A percentile compares a stretch with the other conserved stretches of the same genome.
Conservation (phyloP, 2,888 invertebrate species). For the Zaprionus bogoriensis region DNA sequence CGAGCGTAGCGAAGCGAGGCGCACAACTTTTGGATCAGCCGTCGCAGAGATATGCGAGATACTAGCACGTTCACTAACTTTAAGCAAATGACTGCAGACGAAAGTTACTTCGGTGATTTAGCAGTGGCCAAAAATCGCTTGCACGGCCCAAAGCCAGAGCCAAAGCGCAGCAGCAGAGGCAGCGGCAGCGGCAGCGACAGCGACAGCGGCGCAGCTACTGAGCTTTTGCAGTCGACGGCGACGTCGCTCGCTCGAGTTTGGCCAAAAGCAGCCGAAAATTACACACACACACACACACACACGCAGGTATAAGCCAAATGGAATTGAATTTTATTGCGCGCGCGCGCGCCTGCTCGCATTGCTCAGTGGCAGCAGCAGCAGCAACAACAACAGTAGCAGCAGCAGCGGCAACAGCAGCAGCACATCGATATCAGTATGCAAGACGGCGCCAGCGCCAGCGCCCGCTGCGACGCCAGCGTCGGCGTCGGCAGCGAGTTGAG, state of each 20-base stretch:
- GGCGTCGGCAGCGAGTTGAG: conserved; percentile 18
- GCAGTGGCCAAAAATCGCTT: conserved; percentile 80
- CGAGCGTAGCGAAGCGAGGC: neutral
- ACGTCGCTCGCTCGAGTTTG: conserved; percentile 25
- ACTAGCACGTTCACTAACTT: conserved; percentile 83
- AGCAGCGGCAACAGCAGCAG: conserved; percentile 32
- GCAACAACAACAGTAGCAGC: conserved; percentile 17
- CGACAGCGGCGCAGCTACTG: neutral
- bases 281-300: neutral
- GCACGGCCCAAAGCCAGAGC: conserved; percentile 53
- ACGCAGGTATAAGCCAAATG: conserved; percentile 46
- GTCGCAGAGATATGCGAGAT: conserved; percentile 67
- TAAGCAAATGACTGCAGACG: conserved; percentile 83
- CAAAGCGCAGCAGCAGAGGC: conserved; percentile 53
- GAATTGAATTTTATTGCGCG: conserved; percentile 64
- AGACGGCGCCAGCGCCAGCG: conserved; percentile 26
- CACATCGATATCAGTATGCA: conserved; percentile 45
- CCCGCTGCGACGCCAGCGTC: neutral
- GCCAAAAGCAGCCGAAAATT: conserved; percentile 17
- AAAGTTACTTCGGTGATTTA: conserved; percentile 81
- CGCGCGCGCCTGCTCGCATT: conserved; percentile 37
- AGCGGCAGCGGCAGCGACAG: conserved; percentile 35
- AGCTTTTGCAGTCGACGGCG: conserved; percentile 51
- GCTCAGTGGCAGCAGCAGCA: neutral
- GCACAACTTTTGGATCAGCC: conserved; percentile 41